Percentiles rank a stretch among this genome's conserved stretches.
phyloP scores from a whole-genome alignment of 1,140 invertebrate species.

The Triops cancriformis region DNA sequence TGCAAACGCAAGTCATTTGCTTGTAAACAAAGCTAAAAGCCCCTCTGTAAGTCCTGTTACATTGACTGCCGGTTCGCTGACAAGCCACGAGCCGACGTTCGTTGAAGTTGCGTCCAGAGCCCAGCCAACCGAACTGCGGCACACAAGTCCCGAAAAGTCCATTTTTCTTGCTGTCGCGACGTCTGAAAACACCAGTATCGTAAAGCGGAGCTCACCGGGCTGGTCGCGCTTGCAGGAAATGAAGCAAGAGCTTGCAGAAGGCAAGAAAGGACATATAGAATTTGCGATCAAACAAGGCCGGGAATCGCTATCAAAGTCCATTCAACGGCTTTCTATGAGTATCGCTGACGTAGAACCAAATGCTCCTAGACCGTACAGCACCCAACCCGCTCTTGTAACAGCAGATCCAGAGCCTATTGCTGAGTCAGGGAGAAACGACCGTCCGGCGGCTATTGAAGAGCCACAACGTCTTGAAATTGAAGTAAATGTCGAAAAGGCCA shows the following conservation, averaged over 20 bases:
- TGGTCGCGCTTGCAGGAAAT: constrained; percentile 4
- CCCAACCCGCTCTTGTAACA: background rate
- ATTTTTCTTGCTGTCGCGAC: background rate
- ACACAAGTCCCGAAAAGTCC: background rate
- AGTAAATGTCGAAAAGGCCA: background rate
- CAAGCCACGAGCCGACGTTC: background rate
- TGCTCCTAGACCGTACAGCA: background rate
- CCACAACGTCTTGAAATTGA: background rate
- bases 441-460: background rate
- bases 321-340: background rate
- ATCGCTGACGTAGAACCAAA: background rate
- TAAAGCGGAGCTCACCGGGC: background rate
- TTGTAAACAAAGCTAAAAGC: background rate
- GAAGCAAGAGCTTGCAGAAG: background rate
- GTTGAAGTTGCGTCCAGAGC: too few species aligned
- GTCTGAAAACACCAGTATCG: background rate
- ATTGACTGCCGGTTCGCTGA: background rate
- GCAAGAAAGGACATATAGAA: background rate
- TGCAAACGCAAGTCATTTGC: background rate
- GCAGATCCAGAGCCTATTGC: background rate
- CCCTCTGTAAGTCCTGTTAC: background rate
- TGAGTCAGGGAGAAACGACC: background rate
- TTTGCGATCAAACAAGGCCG: background rate
- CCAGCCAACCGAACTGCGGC: background rate
- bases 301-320: background rate